Base-by-base conservation (phyloP, 2,113 vertebrate genomes). In the Hepsetus odoe region DNA sequence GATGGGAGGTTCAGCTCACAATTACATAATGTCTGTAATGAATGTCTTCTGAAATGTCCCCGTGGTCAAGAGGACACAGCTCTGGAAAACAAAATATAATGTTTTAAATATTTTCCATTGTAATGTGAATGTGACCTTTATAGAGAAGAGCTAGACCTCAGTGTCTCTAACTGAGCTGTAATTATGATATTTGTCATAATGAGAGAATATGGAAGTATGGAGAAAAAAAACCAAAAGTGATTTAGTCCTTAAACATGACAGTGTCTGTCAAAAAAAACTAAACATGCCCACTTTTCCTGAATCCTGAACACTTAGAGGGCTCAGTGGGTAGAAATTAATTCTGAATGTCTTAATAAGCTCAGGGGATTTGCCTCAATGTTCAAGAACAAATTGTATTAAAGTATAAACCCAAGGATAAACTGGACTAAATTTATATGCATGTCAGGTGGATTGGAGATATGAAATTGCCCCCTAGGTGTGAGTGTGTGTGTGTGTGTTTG, bases 161-260 rank as follows among this genome's bases (percentile, higher is more conserved):
- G 84, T 85, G 82, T 84, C 86, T 85, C 88, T 85, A 82, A 85
- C 87, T 88, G 88, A 80, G 83, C 80, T 74, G 20, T 85, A 86
- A 88, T 87, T 85, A 87, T 88, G 89, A 87, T 84, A 86, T 89
- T 90, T 89, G 90, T 92, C 90, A n/a, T n/a, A n/a, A n/a, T 90
- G 85, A 88, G 88, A 87, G 86, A 84, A 81, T 82, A 81, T 76
- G 81, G 80, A 85, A 85, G 84, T 85, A 20, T 10, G 74, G 76
- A 74, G 82, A 85, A 90, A 89, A 59, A 38, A n/a, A 79, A 70
- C 89, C 82, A 30, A 33, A 20, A 5, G 20, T 8, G 18, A 62
- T 35, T 8, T 7, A 62, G 30, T 62, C 7, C 9, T 44, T 14
- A 44, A 14, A 44, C 42, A 44, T 44, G 40, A 3, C 40, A 42